These are phyloP conservation scores for Vollenhovia emeryi DNA, from an alignment of 1,140 invertebrate genomes.

Conservation along the genomic window DNA sequence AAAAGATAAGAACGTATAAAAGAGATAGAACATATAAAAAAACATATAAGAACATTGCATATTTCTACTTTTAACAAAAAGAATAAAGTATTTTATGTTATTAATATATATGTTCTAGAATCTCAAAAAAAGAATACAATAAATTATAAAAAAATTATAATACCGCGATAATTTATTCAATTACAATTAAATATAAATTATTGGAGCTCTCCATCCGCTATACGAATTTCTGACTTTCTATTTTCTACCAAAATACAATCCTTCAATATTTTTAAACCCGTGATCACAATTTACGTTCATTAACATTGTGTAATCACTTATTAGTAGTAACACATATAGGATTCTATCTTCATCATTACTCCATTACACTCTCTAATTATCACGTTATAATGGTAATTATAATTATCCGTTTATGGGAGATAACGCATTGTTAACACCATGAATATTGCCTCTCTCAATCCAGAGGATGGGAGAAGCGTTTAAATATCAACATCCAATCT, in stretches of 20 bases:
- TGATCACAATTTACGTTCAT: background rate
- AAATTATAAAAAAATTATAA: background rate
- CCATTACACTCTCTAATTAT: background rate
- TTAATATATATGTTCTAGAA: too few relatives aligned
- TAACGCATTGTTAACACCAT: background rate
- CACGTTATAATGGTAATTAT: constrained; percentile 1
- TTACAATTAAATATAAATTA: background rate
- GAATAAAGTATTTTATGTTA: background rate
- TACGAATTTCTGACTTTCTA: background rate
- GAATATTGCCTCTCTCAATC: background rate
- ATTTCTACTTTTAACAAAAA: too few relatives aligned
- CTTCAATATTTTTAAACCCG: background rate
- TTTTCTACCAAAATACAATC: background rate
- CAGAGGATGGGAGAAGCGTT: background rate
- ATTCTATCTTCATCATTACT: background rate
- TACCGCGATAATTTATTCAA: background rate
- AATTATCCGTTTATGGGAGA: background rate
- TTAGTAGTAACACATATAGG: background rate
- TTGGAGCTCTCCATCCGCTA: background rate
- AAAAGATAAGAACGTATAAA: too few relatives aligned
- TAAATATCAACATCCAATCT: background rate
- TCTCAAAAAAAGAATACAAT: background rate
- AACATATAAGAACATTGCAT: too few relatives aligned
- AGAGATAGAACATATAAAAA: too few relatives aligned
- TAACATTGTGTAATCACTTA: background rate